Percentiles rank a stretch among this genome's conserved stretches.
Conservation (phyloP, 2,888 invertebrate species). For the Acleris literana region DNA sequence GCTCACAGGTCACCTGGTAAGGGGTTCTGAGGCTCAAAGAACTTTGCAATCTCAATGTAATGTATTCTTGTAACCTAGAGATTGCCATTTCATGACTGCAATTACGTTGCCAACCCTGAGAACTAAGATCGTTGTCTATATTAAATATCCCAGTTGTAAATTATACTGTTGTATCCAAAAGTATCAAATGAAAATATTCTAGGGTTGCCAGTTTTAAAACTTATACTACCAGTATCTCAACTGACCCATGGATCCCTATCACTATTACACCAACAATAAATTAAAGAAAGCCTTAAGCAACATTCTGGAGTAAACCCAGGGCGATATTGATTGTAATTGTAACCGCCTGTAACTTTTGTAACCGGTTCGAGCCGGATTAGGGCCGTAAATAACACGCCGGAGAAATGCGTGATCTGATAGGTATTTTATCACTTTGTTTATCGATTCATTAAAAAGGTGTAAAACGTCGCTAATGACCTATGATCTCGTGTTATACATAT, state of each 20-base stretch:
- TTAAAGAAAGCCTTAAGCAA: constrained; percentile 41
- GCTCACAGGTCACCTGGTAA: no score
- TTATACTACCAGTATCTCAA: neutral
- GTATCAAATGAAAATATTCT: no score
- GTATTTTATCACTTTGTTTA: constrained; percentile 27
- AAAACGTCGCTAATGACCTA: constrained; percentile 23
- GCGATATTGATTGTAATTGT: constrained; percentile 56
- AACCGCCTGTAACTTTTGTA: constrained; percentile 43
- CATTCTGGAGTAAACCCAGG: constrained; percentile 47
- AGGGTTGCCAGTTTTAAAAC: neutral
- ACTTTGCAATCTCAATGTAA: no score
- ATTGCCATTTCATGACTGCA: no score
- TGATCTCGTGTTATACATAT: constrained; percentile 22
- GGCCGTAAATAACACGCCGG: constrained; percentile 43
- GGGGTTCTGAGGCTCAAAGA: no score
- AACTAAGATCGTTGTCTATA: no score
- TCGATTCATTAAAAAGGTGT: constrained; percentile 26
- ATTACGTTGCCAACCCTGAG: no score
- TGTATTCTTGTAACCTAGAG: no score
- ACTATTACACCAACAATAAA: constrained; percentile 54
- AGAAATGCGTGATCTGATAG: constrained; percentile 37
- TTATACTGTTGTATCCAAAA: no score
- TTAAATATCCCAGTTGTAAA: no score
- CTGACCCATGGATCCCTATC: neutral
- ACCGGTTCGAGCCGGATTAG: constrained; percentile 25